phyloP scores from a whole-genome alignment of 2,888 invertebrate species.

The Phaedon cochleariae region DNA sequence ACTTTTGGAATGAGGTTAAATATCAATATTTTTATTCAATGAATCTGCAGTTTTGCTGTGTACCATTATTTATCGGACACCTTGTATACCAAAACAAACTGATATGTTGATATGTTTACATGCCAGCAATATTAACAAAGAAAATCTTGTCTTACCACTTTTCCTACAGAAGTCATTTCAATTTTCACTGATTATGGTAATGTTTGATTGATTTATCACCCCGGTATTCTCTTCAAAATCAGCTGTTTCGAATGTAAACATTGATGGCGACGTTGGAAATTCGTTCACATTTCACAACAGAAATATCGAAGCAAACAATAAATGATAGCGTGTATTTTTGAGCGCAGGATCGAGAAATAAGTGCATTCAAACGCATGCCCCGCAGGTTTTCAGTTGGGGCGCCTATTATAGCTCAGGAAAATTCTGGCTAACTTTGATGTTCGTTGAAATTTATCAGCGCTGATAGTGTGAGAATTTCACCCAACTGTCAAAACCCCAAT shows the following conservation, averaged over 20 bases:
- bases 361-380: neutral
- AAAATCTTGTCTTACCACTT: conserved; percentile 34
- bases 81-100: no score
- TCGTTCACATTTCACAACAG: neutral
- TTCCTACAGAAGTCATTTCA: conserved; percentile 35
- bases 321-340: neutral
- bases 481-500: no score
- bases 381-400: no score
- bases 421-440: neutral
- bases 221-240: conserved; percentile 36
- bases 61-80: no score
- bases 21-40: no score
- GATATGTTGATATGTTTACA: no score
- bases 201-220: neutral
- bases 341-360: neutral
- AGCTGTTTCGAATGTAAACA: conserved; percentile 38
- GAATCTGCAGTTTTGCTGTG: no score
- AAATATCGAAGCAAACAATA: neutral
- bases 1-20: no score
- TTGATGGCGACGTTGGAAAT: neutral
- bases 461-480: no score
- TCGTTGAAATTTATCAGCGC: no score
- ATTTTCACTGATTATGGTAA: neutral
- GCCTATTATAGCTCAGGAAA: neutral
- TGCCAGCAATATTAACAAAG: neutral